A percentile compares a stretch with the other conserved stretches of the same genome.
phyloP scores from a whole-genome alignment of 1,140 invertebrate species.

The Calephelis virginiensis region DNA sequence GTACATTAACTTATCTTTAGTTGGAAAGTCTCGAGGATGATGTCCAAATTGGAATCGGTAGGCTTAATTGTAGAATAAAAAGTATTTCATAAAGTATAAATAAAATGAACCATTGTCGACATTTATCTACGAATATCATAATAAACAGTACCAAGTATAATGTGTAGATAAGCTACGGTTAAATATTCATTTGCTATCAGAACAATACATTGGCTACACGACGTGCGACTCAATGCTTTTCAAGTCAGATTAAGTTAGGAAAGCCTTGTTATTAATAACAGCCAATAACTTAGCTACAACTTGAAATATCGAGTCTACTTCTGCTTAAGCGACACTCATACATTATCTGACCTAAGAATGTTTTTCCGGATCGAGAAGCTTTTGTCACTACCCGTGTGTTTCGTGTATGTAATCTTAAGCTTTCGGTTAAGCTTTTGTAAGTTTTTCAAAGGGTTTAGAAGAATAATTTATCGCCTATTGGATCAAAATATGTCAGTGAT shows the following conservation, averaged over 20 bases:
- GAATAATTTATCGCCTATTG: not conserved
- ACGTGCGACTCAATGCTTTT: constrained; percentile 65
- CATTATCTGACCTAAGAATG: constrained; percentile 69
- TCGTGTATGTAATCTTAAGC: constrained; percentile 28
- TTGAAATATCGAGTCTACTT: constrained; percentile 75
- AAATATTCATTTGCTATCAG: constrained; percentile 54
- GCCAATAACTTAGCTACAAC: constrained; percentile 69
- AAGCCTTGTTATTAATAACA: constrained; percentile 73
- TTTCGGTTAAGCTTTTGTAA: constrained; percentile 5
- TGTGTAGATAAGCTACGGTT: constrained; percentile 38
- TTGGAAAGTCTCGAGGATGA: too few species aligned
- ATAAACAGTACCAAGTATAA: constrained; percentile 35
- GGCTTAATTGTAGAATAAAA: too few species aligned
- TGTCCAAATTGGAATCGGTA: too few species aligned
- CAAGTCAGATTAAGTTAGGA: constrained; percentile 76
- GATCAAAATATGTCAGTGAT: not conserved
- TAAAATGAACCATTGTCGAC: too few species aligned
- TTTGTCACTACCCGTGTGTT: constrained; percentile 51
- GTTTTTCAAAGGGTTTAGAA: not conserved
- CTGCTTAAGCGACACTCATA: constrained; percentile 72
- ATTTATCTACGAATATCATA: constrained; percentile 18
- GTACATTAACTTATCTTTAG: too few species aligned
- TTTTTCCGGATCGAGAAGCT: constrained; percentile 68
- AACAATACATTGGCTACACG: constrained; percentile 67
- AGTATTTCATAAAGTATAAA: too few species aligned